These are phyloP conservation scores for Scytalopus superciliaris DNA, from an alignment of 2,113 vertebrate genomes.

Conservation along the genomic window DNA sequence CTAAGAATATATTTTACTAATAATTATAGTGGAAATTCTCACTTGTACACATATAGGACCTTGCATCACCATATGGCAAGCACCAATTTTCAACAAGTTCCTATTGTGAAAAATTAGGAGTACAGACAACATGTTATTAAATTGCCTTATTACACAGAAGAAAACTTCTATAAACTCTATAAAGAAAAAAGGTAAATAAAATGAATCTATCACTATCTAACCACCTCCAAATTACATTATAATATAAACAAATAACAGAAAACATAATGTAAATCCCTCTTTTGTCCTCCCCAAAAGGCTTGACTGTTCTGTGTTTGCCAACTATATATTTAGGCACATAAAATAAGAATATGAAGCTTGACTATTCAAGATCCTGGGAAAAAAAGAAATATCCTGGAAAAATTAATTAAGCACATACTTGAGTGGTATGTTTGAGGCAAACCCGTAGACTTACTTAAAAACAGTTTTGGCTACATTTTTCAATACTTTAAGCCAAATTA, in stretches of 20 bases:
- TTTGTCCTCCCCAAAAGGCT: background rate
- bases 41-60: rapidly evolving
- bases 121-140: background rate
- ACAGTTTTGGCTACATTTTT: conserved; percentile 1
- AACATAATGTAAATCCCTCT: background rate
- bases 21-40: background rate
- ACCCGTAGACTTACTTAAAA: background rate
- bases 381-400: background rate
- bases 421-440: conserved; percentile 4
- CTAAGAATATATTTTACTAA: background rate
- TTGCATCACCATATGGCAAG: background rate
- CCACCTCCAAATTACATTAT: background rate
- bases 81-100: background rate
- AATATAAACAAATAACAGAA: background rate
- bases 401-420: conserved; percentile 18
- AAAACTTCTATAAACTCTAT: background rate
- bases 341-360: conserved; percentile 2
- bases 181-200: background rate
- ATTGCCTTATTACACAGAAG: background rate
- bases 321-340: background rate
- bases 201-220: background rate
- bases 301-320: background rate
- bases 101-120: background rate
- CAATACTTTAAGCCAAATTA: background rate
- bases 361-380: conserved; percentile 3